These are phyloP conservation scores for Nannospalax galili DNA, from an alignment of 2,113 vertebrate species.

Conservation along the genomic window DNA sequence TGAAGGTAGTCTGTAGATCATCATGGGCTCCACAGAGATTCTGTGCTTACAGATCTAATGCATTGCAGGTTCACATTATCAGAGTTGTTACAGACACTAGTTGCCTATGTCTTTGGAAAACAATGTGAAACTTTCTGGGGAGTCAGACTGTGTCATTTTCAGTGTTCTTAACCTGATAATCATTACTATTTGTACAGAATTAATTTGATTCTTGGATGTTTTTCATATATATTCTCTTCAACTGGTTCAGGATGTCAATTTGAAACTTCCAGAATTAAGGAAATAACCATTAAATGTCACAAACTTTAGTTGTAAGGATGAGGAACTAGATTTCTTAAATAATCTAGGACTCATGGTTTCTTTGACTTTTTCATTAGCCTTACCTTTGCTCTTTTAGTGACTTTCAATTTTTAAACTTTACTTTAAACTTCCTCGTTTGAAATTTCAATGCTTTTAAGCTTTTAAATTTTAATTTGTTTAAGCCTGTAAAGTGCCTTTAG, in stretches of 20 bases:
- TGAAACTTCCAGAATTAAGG: not conserved
- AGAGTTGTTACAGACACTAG: not conserved
- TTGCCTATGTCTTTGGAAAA: not conserved
- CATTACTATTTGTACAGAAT: not conserved
- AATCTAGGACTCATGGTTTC: not conserved
- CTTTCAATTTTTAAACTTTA: not conserved
- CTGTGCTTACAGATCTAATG: not conserved
- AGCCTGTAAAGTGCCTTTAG: no score
- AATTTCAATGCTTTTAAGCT: no score
- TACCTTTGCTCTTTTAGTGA: not conserved
- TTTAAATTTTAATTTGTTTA: no score
- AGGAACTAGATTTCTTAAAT: not conserved
- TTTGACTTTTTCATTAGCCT: not conserved
- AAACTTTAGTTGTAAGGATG: not conserved
- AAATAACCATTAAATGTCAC: not conserved
- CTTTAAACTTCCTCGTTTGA: no score
- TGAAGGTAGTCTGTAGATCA: not conserved
- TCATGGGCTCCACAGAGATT: not conserved
- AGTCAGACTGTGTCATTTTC: not conserved
- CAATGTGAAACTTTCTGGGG: not conserved
- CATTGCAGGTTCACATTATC: not conserved
- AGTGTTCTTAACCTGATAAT: not conserved
- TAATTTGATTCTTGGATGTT: not conserved
- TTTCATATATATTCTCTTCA: not conserved
- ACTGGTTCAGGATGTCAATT: not conserved